These are phyloP conservation scores for Lithodes maja DNA, from an alignment of 2,888 invertebrate species.

Conservation along the genomic window DNA sequence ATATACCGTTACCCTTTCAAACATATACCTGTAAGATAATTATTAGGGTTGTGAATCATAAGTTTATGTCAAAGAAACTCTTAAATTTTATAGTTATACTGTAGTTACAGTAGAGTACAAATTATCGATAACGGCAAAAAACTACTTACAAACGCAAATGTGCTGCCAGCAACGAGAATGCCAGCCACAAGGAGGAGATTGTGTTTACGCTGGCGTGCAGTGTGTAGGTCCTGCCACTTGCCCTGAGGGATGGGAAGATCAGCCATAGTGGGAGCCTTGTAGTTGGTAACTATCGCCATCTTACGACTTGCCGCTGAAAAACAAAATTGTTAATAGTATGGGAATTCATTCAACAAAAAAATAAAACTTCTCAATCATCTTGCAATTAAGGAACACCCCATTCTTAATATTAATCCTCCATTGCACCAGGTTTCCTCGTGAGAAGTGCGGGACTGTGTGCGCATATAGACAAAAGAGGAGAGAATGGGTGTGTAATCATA, in stretches of 20 bases:
- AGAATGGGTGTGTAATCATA: too few species aligned
- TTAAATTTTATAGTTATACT: too few species aligned
- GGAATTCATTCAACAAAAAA: too few species aligned
- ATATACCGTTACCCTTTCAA: not conserved
- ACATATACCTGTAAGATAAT: not conserved
- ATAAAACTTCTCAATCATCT: too few species aligned
- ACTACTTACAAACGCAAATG: constrained; percentile 73
- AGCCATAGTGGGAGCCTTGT: constrained; percentile 79
- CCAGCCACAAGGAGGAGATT: constrained; percentile 81
- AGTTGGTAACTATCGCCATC: constrained; percentile 32
- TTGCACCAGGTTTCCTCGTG: too few species aligned
- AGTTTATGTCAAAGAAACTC: not conserved
- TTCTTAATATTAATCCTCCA: too few species aligned
- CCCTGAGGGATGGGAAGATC: constrained; percentile 86
- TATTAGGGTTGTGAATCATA: not conserved
- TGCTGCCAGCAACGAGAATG: constrained; percentile 76
- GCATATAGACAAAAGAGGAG: too few species aligned
- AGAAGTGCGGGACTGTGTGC: too few species aligned
- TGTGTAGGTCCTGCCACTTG: constrained; percentile 83
- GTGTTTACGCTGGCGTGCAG: constrained; percentile 81
- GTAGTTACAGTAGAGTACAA: too few species aligned
- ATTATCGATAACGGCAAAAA: not conserved
- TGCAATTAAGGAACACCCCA: too few species aligned
- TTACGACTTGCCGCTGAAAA: not conserved
- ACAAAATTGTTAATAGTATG: too few species aligned